phyloP scores from a whole-genome alignment of 2,888 invertebrate species.

The Perdita meconis region DNA sequence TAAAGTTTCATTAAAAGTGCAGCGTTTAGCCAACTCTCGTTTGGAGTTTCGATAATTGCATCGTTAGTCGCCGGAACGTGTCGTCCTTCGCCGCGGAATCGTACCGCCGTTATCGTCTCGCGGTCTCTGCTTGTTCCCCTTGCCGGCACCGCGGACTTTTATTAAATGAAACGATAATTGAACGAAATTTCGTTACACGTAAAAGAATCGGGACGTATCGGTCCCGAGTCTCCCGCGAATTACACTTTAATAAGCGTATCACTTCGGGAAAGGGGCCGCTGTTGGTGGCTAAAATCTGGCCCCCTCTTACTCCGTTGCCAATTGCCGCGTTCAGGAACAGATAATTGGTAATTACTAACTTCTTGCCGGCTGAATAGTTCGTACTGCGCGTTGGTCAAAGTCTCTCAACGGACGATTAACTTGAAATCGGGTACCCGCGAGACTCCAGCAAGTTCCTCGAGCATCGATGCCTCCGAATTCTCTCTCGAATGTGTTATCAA shows the following conservation, averaged over 20 bases:
- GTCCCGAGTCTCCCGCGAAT: constrained; percentile 34
- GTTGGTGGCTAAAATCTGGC: constrained; percentile 56
- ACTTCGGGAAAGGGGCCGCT: constrained; percentile 27
- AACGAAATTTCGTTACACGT: constrained; percentile 34
- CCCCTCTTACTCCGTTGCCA: constrained; percentile 41
- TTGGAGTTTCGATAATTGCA: constrained; percentile 55
- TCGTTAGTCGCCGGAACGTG: constrained; percentile 26
- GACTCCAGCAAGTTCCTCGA: constrained; percentile 50
- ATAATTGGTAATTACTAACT: constrained; percentile 72
- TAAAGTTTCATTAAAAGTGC: constrained; percentile 57
- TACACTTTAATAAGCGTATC: constrained; percentile 61
- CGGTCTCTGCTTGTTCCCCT: background rate
- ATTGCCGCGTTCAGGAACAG: constrained; percentile 64
- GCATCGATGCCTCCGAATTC: constrained; percentile 43
- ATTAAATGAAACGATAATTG: constrained; percentile 57
- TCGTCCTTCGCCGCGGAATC: constrained; percentile 44
- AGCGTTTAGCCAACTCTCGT: constrained; percentile 51
- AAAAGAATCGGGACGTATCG: background rate
- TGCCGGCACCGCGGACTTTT: constrained; percentile 20
- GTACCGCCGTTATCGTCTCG: constrained; percentile 2
- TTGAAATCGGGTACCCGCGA: constrained; percentile 61
- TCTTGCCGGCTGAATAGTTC: constrained; percentile 63
- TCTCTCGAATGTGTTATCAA: constrained; percentile 54
- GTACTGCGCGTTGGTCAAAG: constrained; percentile 64
- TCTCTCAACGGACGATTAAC: constrained; percentile 70